Conservation (phyloP, 2,797 vertebrate genomes). For the Pseudochromis fuscus region DNA sequence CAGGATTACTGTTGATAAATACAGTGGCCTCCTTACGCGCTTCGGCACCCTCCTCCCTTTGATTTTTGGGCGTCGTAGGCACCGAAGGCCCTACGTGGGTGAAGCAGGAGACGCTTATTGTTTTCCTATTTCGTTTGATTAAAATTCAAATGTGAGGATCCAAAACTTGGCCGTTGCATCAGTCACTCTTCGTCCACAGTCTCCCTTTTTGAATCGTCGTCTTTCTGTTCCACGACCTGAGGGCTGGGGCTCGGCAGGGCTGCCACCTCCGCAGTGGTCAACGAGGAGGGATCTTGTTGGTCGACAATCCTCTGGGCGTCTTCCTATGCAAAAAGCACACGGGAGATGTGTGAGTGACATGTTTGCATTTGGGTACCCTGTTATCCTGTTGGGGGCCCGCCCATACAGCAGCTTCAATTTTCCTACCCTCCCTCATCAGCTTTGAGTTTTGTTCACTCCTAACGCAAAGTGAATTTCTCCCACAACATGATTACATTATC, state of each 20-base stretch:
- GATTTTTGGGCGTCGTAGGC: conserved; percentile 47
- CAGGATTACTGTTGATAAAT: conserved; percentile 89
- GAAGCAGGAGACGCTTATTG: conserved; percentile 57
- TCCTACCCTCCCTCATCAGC: too few species aligned
- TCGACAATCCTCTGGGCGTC: conserved; percentile 83
- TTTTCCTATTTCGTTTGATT: conserved; percentile 64
- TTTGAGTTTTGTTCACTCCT: too few species aligned
- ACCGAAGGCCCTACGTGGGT: conserved; percentile 59
- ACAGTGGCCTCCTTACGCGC: conserved; percentile 81
- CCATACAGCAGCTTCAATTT: too few species aligned
- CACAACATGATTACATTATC: too few species aligned
- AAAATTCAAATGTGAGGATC: conserved; percentile 52
- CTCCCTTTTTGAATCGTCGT: conserved; percentile 84
- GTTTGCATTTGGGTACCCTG: neutral
- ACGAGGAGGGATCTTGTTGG: conserved; percentile 77
- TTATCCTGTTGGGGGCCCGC: neutral
- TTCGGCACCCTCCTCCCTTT: conserved; percentile 67
- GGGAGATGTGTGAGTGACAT: neutral
- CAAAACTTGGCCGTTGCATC: conserved; percentile 36
- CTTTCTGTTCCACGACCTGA: conserved; percentile 81
- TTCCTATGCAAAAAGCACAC: conserved; percentile 71
- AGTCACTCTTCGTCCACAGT: conserved; percentile 86
- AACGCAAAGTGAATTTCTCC: too few species aligned
- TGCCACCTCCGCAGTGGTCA: conserved; percentile 74
- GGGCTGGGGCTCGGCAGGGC: conserved; percentile 78